These are phyloP conservation scores for Aproaerema taeniolella DNA, from an alignment of 2,888 invertebrate genomes.

Conservation along the genomic window DNA sequence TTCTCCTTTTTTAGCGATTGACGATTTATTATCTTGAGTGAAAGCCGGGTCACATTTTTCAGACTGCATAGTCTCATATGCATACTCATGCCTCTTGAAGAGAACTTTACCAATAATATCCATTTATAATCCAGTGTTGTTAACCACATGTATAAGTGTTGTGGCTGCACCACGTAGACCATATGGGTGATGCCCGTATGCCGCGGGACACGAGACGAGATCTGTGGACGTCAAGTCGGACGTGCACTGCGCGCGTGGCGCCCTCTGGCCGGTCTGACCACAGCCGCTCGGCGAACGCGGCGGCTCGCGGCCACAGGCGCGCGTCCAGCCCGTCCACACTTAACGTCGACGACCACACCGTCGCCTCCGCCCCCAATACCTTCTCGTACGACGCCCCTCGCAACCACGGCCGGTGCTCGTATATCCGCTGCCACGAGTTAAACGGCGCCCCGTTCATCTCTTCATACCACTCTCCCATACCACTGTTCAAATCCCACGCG, in stretches of 20 bases:
- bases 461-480: conserved; percentile 87
- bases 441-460: conserved; percentile 87
- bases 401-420: conserved; percentile 88
- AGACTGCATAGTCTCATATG: too few species aligned
- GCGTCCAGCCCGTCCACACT: conserved; percentile 82
- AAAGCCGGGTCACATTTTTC: too few species aligned
- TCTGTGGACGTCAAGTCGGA: conserved; percentile 80
- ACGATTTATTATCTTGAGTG: too few species aligned
- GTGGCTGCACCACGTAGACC: conserved; percentile 86
- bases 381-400: conserved; percentile 31
- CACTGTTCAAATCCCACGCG: conserved; percentile 90
- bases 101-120: too few species aligned
- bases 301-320: conserved; percentile 87
- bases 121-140: too few species aligned
- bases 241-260: conserved; percentile 75
- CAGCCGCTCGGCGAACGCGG: conserved; percentile 87
- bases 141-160: conserved; percentile 83
- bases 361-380: conserved; percentile 85
- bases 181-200: conserved; percentile 80
- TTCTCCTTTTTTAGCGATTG: too few species aligned
- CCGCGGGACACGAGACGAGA: conserved; percentile 78
- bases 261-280: conserved; percentile 80
- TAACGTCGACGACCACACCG: conserved; percentile 88
- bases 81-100: too few species aligned
- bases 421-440: conserved; percentile 89